Base-by-base conservation (phyloP, 2,888 invertebrate genomes). In the Kuschelorhynchus macadamiae region DNA sequence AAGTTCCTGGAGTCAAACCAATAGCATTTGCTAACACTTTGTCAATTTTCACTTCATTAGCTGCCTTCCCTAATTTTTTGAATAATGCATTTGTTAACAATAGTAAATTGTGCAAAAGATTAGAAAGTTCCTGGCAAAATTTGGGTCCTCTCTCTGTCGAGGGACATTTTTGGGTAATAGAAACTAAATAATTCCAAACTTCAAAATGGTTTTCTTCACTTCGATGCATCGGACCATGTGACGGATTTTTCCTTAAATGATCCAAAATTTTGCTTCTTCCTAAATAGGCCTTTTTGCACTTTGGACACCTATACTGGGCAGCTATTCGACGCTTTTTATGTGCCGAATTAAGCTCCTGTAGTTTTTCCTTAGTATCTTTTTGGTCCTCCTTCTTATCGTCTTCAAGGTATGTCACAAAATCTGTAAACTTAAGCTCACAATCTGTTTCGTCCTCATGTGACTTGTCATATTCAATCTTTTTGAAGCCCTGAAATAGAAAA, bases 231-330 rank as follows among this genome's bases (percentile, higher is more conserved):
- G 81, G 80, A 4, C 88, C 88, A 77, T 91, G 91, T 65, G 85
- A 85, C 1, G 90, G 90, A 80, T 88, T 85, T 73, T 88, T 85
- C 72, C 87, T 84, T 70, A 89, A 87, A 80, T 91, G 91, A 62
- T 87, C 82, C 16, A 87, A 84, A 83, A 91, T 86, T 55, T 88
- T 86, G 25, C 84, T 86, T 72, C 85, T 84, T 4, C 90, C 90
- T 55, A 90, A 81, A 78, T 90, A 91, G 12, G 88, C 86, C 78
- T 90, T 90, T 56, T 86, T 85, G 80, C 91, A 91, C n/a, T 86
- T 87, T 1, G 87, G 87, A 79, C 90, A 91, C 32, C 86, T 83
- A 75, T 86, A 88, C 49, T 86, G 85, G 42, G 86, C 81, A 0
- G 86, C 83, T 12, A 68, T 68, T 52, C 47, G 42, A 11, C 63